phyloP scores from a whole-genome alignment of 53 echinoderm and acorn worm genomes.

The Crossaster papposus region DNA sequence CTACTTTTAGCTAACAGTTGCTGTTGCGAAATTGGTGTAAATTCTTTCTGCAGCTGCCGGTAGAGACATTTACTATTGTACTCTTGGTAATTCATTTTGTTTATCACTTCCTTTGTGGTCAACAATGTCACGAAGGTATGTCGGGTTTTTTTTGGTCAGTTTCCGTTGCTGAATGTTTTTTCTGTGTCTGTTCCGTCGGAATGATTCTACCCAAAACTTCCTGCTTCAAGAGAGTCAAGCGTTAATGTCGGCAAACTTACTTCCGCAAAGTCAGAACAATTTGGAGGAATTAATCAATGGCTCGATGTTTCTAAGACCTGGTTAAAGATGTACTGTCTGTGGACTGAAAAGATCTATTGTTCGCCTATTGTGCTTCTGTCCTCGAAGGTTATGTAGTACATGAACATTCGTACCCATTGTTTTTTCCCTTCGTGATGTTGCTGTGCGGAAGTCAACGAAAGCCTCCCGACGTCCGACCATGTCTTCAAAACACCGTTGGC shows the following conservation, averaged over 20 bases:
- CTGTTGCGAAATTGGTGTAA: not conserved
- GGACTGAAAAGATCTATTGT: too few species aligned
- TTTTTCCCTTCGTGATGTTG: too few species aligned
- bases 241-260: not conserved
- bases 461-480: too few species aligned
- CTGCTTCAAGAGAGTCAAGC: not conserved
- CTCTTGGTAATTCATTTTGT: not conserved
- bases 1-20: not conserved
- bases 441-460: too few species aligned
- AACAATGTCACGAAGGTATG: not conserved
- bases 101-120: not conserved
- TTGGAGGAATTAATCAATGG: not conserved
- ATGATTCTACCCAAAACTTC: not conserved
- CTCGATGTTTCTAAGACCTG: too few species aligned
- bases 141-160: not conserved
- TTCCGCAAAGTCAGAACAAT: not conserved
- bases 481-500: too few species aligned
- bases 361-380: too few species aligned
- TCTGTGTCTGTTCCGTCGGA: not conserved
- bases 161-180: not conserved
- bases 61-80: not conserved
- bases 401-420: too few species aligned
- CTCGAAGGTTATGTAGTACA: too few species aligned
- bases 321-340: too few species aligned
- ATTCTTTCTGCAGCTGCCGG: not conserved